Conservation (phyloP, 2,113 vertebrate genomes). For the Lepisosteus oculatus region DNA sequence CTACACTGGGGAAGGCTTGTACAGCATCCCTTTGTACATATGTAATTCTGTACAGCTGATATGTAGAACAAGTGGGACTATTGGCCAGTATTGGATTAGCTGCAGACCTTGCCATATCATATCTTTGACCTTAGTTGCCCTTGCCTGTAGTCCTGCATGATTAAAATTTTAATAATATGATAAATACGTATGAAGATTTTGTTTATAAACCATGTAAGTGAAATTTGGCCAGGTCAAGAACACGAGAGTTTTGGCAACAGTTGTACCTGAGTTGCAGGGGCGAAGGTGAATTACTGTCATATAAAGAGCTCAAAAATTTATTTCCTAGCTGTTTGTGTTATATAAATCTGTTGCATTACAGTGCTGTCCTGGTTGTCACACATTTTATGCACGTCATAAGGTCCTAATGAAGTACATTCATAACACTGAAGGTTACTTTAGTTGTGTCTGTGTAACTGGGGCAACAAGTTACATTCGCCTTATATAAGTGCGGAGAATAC, state of each 20-base stretch:
- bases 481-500: constrained; percentile 11
- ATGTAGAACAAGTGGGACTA: constrained; percentile 80
- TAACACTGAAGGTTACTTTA: background rate
- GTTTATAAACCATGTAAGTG: constrained; percentile 54
- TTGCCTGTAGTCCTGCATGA: constrained; percentile 86
- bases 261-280: constrained; percentile 21
- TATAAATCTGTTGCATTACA: background rate
- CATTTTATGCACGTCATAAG: background rate
- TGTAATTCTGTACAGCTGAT: constrained; percentile 79
- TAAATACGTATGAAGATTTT: constrained; percentile 58
- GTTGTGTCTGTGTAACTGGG: background rate
- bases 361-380: too few relatives aligned
- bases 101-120: constrained; percentile 80
- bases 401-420: background rate
- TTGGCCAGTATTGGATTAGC: constrained; percentile 84
- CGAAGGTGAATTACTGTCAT: constrained; percentile 21
- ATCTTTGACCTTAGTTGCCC: constrained; percentile 70
- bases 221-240: constrained; percentile 29
- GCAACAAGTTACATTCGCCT: constrained; percentile 1
- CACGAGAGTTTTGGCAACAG: constrained; percentile 31
- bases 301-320: constrained; percentile 15
- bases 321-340: constrained; percentile 14
- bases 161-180: constrained; percentile 63
- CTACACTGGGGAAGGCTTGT: constrained; percentile 23
- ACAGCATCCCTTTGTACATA: constrained; percentile 66